Evolutionary conservation across 2,797 vertebrate species (phyloP).

Genomic region (Craterocephalus amniculus): DNA sequence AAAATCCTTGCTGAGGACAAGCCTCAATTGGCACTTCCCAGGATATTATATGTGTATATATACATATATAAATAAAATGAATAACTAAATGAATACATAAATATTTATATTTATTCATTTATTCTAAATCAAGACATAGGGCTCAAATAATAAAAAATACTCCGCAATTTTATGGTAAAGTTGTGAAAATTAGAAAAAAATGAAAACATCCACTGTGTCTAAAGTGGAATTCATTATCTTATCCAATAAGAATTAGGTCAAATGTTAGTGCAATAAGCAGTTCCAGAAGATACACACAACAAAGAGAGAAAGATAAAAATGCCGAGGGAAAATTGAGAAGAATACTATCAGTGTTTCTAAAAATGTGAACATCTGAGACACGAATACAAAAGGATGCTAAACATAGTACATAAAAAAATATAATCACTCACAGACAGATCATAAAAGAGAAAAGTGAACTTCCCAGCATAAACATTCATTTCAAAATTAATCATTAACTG

Average conservation of each 20-base stretch:
- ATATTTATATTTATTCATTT: too few relatives aligned
- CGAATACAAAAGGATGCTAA: neutral
- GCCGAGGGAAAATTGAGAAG: neutral
- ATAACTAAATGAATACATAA: too few relatives aligned
- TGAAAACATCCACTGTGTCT: neutral
- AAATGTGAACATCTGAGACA: neutral
- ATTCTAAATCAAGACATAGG: too few relatives aligned
- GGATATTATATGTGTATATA: too few relatives aligned
- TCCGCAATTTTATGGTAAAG: too few relatives aligned
- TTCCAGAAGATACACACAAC: neutral
- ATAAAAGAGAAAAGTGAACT: neutral
- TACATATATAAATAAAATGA: too few relatives aligned
- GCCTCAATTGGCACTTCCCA: conserved; percentile 32
- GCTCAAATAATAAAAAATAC: too few relatives aligned
- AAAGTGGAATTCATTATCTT: neutral
- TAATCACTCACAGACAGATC: neutral
- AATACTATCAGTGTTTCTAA: neutral
- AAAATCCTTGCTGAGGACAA: conserved; percentile 21
- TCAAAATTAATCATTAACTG: neutral
- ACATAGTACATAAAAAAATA: neutral
- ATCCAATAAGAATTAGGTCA: too few relatives aligned
- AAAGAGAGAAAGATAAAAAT: neutral
- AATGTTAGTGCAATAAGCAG: neutral
- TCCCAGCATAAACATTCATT: neutral
- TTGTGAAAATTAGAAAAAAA: too few relatives aligned